Evolutionary conservation across 2,113 vertebrate genomes (phyloP).

Genomic region (Chionodraco myersi): DNA sequence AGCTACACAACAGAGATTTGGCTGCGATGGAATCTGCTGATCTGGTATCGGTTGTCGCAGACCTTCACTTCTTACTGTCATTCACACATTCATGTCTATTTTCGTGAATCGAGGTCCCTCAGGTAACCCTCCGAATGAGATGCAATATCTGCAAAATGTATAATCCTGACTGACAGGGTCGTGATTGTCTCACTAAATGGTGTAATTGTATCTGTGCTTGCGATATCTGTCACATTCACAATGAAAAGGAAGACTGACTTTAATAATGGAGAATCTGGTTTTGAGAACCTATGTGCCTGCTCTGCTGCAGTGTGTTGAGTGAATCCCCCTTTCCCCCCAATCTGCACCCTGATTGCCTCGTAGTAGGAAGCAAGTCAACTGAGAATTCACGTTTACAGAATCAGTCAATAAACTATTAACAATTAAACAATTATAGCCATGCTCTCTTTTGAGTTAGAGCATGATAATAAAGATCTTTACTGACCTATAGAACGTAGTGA

Average conservation of each 20-base stretch:
- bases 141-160: constrained; percentile 39
- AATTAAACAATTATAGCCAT: constrained; percentile 12
- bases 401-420: constrained; percentile 50
- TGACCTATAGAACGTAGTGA: constrained; percentile 15
- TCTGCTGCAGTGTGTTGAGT: constrained; percentile 6
- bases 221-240: constrained; percentile 36
- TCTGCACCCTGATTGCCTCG: neutral
- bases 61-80: constrained; percentile 47
- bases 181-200: constrained; percentile 1
- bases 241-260: constrained; percentile 27
- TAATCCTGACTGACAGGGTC: constrained; percentile 62
- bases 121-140: constrained; percentile 52
- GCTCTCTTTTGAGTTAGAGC: neutral
- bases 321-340: neutral
- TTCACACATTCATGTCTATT: constrained; percentile 35
- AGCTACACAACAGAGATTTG: constrained; percentile 68
- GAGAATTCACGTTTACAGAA: constrained; percentile 31
- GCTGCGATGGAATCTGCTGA: constrained; percentile 62
- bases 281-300: constrained; percentile 6
- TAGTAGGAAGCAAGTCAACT: constrained; percentile 16
- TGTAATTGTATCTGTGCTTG: constrained; percentile 35
- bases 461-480: constrained; percentile 18
- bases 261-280: constrained; percentile 33
- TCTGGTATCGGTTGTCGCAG: constrained; percentile 48
- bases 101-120: constrained; percentile 47